Percentiles rank a stretch among this genome's conserved stretches.
These are phyloP conservation scores for human (Homo sapiens) DNA, from an alignment of 2,113 vertebrate species.

Conservation along the genomic window GRCh38 chr5:93085001-93085500, in stretches of 20 bases:
- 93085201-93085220: background rate
- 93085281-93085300: background rate
- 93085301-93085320: conserved; percentile 15
- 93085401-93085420: background rate
- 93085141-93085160: background rate
- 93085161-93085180: background rate
- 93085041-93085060: background rate
- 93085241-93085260: background rate
- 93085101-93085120: background rate
- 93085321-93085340: background rate
- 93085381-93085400: background rate
- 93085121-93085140: background rate
- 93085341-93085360: background rate
- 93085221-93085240: background rate
- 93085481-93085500: background rate
- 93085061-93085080: conserved; percentile 14
- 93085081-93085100: background rate
- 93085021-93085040: background rate
- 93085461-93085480: background rate
- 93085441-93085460: background rate
- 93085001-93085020: background rate
- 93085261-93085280: background rate
- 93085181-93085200: background rate
- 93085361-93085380: background rate
- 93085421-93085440: background rate